Evolutionary conservation across 2,113 vertebrate species (phyloP).

Genomic region (Mesocricetus auratus): DNA sequence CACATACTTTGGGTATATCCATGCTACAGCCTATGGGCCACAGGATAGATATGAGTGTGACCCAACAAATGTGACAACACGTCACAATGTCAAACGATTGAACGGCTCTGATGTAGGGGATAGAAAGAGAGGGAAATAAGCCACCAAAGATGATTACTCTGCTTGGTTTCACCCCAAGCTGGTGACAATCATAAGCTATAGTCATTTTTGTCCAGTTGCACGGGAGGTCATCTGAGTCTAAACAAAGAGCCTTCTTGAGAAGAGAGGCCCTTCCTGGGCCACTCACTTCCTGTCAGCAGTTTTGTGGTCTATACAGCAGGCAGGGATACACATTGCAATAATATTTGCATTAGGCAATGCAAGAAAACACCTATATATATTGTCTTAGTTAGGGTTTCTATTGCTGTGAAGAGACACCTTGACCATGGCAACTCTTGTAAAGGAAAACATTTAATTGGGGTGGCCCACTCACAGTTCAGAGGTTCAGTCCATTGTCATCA

Average conservation of each 20-base stretch:
- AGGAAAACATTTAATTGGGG: not conserved
- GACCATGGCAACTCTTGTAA: not conserved
- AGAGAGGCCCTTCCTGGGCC: not conserved
- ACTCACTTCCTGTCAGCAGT: not conserved
- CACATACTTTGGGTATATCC: not conserved
- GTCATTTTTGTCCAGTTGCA: not conserved
- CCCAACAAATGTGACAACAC: not conserved
- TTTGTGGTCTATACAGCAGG: not conserved
- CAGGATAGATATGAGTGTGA: not conserved
- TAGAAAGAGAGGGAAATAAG: not conserved
- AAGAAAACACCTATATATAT: not conserved
- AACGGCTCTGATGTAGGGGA: no score
- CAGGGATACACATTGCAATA: not conserved
- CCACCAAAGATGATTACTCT: not conserved
- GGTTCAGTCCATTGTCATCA: not conserved
- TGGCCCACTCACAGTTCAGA: not conserved
- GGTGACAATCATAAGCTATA: not conserved
- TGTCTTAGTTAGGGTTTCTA: not conserved
- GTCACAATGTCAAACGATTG: not conserved
- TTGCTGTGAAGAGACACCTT: not conserved
- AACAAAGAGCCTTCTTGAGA: constrained; percentile 2
- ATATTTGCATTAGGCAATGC: not conserved
- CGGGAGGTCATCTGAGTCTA: not conserved
- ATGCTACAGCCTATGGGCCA: not conserved
- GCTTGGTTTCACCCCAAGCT: not conserved